Percentiles rank a stretch among this genome's conserved stretches.
These are phyloP conservation scores for Coenonympha arcania DNA, from an alignment of 2,888 invertebrate species.

Conservation along the genomic window DNA sequence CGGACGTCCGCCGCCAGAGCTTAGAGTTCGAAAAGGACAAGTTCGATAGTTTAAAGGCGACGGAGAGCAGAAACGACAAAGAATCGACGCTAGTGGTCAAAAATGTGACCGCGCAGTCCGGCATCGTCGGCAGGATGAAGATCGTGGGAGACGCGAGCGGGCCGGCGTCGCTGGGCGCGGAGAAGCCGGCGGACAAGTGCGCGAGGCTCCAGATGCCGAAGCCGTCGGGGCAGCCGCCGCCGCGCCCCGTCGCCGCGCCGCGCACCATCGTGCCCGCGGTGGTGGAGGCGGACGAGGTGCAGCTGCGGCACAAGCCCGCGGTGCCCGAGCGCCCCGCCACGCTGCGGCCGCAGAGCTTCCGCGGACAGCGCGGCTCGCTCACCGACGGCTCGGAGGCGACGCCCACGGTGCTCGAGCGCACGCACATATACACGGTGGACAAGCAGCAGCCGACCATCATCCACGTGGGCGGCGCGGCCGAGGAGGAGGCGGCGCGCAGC, in stretches of 20 bases:
- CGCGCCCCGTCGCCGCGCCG: slow-evolving; percentile 67
- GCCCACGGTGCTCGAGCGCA: slow-evolving; percentile 76
- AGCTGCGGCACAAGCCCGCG: slow-evolving; percentile 81
- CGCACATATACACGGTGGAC: slow-evolving; percentile 81
- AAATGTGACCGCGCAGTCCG: slow-evolving; percentile 63
- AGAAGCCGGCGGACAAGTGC: slow-evolving; percentile 33
- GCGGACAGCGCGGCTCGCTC: slow-evolving; percentile 53
- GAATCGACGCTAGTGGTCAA: slow-evolving; percentile 53
- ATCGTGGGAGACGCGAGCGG: slow-evolving; percentile 54
- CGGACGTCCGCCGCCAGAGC: slow-evolving; percentile 69
- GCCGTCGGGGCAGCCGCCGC: slow-evolving; percentile 73
- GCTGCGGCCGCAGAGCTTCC: slow-evolving; percentile 74
- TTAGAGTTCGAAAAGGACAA: slow-evolving; percentile 72
- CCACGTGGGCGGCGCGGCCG: slow-evolving; percentile 62
- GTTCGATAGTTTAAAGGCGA: slow-evolving; percentile 42
- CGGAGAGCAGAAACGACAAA: slow-evolving; percentile 32
- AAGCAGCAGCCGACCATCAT: slow-evolving; percentile 83
- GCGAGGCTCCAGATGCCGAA: slow-evolving; percentile 41
- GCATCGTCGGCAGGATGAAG: slow-evolving; percentile 59
- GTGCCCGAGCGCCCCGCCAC: slow-evolving; percentile 86
- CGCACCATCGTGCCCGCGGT: slow-evolving; percentile 52
- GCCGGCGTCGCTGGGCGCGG: slow-evolving; percentile 51
- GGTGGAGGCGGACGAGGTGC: slow-evolving; percentile 54
- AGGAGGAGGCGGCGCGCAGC: slow-evolving; percentile 45
- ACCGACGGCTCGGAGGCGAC: slow-evolving; percentile 32